Percentiles rank a stretch among this genome's conserved stretches.
phyloP scores from a whole-genome alignment of 2,113 vertebrate species.

The Candoia aspera region DNA sequence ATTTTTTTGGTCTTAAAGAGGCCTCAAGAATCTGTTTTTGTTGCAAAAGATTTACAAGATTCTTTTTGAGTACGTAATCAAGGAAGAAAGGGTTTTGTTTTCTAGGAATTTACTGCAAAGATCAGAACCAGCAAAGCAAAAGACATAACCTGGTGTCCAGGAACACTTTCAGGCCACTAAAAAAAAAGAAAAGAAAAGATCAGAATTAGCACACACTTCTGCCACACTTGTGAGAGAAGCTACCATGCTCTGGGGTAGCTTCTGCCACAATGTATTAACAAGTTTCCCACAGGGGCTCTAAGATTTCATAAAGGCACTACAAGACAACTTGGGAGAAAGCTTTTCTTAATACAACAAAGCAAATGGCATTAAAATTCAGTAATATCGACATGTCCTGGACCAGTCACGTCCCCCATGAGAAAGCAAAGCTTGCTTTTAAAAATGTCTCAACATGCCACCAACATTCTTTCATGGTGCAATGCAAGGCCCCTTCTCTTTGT shows the following conservation, averaged over 20 bases:
- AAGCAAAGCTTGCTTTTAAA: constrained; percentile 59
- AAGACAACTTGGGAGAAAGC: constrained; percentile 21
- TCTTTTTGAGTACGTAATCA: background rate
- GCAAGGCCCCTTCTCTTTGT: constrained; percentile 46
- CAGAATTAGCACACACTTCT: background rate
- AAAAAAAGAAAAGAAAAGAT: background rate
- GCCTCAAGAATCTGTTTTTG: too few relatives aligned
- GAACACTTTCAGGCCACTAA: background rate
- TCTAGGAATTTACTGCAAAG: background rate
- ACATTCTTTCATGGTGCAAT: constrained; percentile 55
- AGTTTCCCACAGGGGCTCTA: constrained; percentile 34
- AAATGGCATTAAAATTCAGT: constrained; percentile 47
- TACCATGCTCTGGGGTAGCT: constrained; percentile 50
- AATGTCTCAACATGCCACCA: constrained; percentile 51
- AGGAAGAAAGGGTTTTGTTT: background rate
- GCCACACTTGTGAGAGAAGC: background rate
- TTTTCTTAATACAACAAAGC: constrained; percentile 1
- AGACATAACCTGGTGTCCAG: accelerated
- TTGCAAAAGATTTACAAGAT: too few relatives aligned
- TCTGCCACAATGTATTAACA: constrained; percentile 42
- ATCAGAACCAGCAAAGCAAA: background rate
- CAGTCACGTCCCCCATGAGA: constrained; percentile 42
- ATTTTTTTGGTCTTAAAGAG: too few relatives aligned
- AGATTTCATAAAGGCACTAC: constrained; percentile 21
- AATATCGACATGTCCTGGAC: constrained; percentile 37